phyloP scores from a whole-genome alignment of 1,140 invertebrate species.

The Lordiphosa stackelbergi region DNA sequence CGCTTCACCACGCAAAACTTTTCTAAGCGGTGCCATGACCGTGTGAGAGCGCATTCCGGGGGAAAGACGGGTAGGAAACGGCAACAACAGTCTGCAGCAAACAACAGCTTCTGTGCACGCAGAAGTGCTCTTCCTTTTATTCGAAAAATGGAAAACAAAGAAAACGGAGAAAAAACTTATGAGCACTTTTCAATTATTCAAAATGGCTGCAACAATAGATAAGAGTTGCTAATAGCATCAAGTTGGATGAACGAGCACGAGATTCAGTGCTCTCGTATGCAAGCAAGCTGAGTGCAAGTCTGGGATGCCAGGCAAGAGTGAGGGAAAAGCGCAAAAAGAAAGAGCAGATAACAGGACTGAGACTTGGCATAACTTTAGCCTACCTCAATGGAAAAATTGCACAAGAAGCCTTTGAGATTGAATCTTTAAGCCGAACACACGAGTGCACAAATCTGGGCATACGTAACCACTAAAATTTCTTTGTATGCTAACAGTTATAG shows the following conservation, averaged over 20 bases:
- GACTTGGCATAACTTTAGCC: too few species aligned
- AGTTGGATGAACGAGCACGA: conserved; percentile 13
- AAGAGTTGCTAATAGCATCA: conserved; percentile 17
- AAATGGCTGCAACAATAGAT: conserved; percentile 20
- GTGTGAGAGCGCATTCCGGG: conserved; percentile 1
- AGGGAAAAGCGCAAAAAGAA: too few species aligned
- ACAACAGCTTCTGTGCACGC: conserved; percentile 12
- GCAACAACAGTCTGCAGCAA: conserved; percentile 1
- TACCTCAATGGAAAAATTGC: too few species aligned
- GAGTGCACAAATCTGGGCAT: too few species aligned
- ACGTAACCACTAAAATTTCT: too few species aligned
- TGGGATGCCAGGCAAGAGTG: not conserved
- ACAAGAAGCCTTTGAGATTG: too few species aligned
- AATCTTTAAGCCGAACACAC: too few species aligned
- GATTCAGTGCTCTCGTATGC: not conserved
- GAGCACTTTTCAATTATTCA: conserved; percentile 17
- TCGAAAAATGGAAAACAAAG: not conserved
- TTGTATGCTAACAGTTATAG: too few species aligned
- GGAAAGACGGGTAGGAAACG: conserved; percentile 7
- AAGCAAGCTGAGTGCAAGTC: conserved; percentile 4
- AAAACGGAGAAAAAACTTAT: conserved; percentile 4
- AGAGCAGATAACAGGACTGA: too few species aligned
- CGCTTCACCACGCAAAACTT: conserved; percentile 20
- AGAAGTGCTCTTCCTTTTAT: conserved; percentile 5
- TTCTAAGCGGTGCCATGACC: conserved; percentile 2